Conservation (phyloP, 2,797 vertebrate species). For the Lagorchestes hirsutus region DNA sequence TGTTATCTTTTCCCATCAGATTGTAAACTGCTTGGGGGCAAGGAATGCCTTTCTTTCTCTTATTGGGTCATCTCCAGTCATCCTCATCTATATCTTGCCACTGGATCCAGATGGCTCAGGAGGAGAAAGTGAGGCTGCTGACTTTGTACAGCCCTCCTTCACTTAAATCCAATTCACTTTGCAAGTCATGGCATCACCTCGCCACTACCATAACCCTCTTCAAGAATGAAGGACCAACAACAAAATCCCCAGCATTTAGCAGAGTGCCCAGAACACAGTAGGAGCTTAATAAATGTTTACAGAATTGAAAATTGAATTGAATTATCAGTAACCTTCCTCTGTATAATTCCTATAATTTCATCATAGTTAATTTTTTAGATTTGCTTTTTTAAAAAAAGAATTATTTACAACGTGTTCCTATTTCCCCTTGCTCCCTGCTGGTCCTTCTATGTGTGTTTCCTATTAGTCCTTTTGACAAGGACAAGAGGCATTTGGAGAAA, state of each 20-base stretch:
- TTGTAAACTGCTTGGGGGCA: too few relatives aligned
- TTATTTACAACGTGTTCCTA: background rate
- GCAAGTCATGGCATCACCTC: too few relatives aligned
- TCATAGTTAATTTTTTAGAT: background rate
- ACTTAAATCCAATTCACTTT: too few relatives aligned
- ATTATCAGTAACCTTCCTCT: background rate
- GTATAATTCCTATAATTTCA: background rate
- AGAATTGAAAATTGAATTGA: background rate
- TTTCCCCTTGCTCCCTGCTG: background rate
- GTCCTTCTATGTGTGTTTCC: background rate
- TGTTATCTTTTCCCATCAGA: too few relatives aligned
- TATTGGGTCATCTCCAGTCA: too few relatives aligned
- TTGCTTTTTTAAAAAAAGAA: background rate
- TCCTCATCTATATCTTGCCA: too few relatives aligned
- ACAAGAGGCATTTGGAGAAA: background rate
- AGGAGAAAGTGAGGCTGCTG: too few relatives aligned
- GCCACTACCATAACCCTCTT: too few relatives aligned
- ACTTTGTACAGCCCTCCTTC: too few relatives aligned
- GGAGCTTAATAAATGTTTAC: background rate
- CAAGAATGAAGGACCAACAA: too few relatives aligned
- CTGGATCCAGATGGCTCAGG: too few relatives aligned
- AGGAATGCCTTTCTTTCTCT: too few relatives aligned
- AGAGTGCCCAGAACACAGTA: background rate
- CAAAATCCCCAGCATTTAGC: background rate
- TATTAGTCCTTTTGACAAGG: background rate